Conservation (phyloP, 2,797 vertebrate species). For the Paramormyrops hopkinsi region DNA sequence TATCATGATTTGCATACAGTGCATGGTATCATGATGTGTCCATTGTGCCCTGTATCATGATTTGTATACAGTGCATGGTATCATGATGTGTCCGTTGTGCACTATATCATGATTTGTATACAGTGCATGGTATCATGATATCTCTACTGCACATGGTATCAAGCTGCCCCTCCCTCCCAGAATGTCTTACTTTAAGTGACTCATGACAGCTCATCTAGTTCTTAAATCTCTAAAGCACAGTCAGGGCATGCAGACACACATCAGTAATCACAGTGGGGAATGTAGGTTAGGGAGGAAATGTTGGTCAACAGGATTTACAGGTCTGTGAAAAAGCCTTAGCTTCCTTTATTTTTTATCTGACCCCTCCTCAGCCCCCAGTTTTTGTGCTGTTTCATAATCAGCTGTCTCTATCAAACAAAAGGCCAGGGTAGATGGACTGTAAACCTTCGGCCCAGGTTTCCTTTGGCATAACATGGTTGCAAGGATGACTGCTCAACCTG, state of each 20-base stretch:
- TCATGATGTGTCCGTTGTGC: background rate
- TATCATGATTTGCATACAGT: too few relatives aligned
- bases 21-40: background rate
- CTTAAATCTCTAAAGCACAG: background rate
- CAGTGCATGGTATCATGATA: background rate
- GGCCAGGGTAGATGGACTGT: background rate
- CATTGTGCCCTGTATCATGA: too few relatives aligned
- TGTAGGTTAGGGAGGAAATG: conserved; percentile 12
- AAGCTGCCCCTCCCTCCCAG: background rate
- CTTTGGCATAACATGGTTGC: background rate
- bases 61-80: background rate
- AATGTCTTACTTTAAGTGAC: background rate
- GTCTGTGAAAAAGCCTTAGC: background rate
- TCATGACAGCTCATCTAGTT: background rate
- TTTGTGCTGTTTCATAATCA: background rate
- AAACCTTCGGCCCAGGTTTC: background rate
- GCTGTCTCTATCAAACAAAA: background rate
- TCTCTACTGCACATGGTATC: background rate
- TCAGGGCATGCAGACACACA: background rate
- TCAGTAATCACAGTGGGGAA: background rate
- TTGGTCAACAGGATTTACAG: conserved; percentile 12
- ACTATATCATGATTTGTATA: background rate
- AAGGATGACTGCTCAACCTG: background rate
- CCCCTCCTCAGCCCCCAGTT: background rate
- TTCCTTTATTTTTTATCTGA: background rate